Base-by-base conservation (phyloP, 2,113 vertebrate species). In the Sclerurus mexicanus region DNA sequence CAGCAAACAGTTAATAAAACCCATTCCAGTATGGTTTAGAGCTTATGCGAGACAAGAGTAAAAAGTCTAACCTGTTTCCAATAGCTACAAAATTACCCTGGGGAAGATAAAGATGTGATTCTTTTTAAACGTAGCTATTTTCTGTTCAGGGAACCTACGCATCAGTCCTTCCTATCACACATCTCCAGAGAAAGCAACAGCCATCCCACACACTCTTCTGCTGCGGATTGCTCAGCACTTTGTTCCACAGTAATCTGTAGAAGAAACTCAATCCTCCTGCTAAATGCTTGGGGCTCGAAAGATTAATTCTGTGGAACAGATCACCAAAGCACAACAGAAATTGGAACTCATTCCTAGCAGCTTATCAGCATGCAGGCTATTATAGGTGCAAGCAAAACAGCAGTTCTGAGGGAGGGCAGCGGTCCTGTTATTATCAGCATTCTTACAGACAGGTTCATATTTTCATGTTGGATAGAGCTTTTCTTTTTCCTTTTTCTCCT, bases 161-260 rank as follows among this genome's bases (percentile, higher is more conserved):
- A 82, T 74, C 80, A 78, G 47, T n/a, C 80, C 56, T 94, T 90
- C 68, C 76, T 56, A 87, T 47, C 69, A 67, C 60, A 81, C 60
- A 10, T 84, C 84, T 87, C 86, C 80, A 74, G 91, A 64, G 94
- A 91, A 78, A 93, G 91, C 64, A 87, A 55, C 55, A 90, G 63
- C 68, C 91, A 90, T 64, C 94, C 93, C 91, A 90, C 94, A 79
- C 88, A 73, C 92, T 93, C 56, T 76, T 77, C 86, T 78, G 69
- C 66, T 52, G 35, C 0, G 1, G 76, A 90, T 89, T 95, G 93
- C 95, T 96, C 93, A 95, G 91, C 95, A 77, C 76, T 94, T 86
- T 59, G 59, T 80, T 63, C 79, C 63, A 59, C 1, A 1, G 37
- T 33, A 86, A 75, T 17, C 42, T 37, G 39, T 21, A 81, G 50